These are phyloP conservation scores for Drosophila prolongata DNA, from an alignment of 2,888 invertebrate genomes.

Conservation along the genomic window DNA sequence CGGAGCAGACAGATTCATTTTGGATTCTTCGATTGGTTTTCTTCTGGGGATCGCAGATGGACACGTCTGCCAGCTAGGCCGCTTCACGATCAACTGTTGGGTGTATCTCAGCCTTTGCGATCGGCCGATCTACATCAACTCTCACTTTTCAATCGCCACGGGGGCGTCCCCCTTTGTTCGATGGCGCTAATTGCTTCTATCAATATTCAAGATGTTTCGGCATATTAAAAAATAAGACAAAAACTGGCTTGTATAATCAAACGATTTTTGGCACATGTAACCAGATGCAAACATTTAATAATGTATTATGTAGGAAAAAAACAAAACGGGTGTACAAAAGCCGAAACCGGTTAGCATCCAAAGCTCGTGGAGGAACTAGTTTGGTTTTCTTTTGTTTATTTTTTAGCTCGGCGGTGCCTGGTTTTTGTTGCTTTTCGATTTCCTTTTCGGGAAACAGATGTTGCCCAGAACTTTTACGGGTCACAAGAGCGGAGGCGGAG, in stretches of 20 bases:
- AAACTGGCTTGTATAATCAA: slow-evolving; percentile 26
- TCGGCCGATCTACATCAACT: slow-evolving; percentile 50
- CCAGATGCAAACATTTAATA: slow-evolving; percentile 45
- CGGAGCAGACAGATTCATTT: slow-evolving; percentile 64
- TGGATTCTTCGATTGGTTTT: slow-evolving; percentile 20
- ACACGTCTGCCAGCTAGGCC: slow-evolving; percentile 64
- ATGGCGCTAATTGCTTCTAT: slow-evolving; percentile 56
- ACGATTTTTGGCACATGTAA: slow-evolving; percentile 66
- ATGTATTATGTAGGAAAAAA: slow-evolving; percentile 41
- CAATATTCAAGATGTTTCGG: slow-evolving; percentile 61
- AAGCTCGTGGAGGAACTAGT: slow-evolving; percentile 69
- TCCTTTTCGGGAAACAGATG: slow-evolving; percentile 77
- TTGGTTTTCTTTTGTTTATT: slow-evolving; percentile 55
- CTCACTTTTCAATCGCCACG: slow-evolving; percentile 68
- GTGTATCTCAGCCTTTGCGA: slow-evolving; percentile 19
- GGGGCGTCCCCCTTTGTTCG: slow-evolving; percentile 44
- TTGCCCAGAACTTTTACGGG: slow-evolving; percentile 61
- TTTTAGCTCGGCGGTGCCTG: slow-evolving; percentile 19
- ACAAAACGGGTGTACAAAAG: slow-evolving; percentile 65
- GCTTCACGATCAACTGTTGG: slow-evolving; percentile 38
- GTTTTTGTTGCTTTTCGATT: slow-evolving; percentile 57
- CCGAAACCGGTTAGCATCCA: slow-evolving; percentile 62
- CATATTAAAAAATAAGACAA: slow-evolving; percentile 17
- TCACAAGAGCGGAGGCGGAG: slow-evolving; percentile 15
- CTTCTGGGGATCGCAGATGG: slow-evolving; percentile 15